Base-by-base conservation (phyloP, 2,113 vertebrate genomes). In the Oreochromis niloticus region DNA sequence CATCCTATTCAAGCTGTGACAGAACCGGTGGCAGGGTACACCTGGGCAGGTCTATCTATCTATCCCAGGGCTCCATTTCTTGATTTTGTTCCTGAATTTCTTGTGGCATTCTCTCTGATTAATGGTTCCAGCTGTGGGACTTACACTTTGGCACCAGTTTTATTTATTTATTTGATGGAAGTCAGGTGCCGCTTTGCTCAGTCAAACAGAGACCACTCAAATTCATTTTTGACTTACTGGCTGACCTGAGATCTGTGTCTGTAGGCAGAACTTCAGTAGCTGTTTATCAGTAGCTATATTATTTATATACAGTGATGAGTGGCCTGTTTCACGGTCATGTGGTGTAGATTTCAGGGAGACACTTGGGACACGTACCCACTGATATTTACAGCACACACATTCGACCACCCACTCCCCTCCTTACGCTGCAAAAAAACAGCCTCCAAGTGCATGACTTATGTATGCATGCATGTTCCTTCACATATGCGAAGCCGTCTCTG, bases 381-480 rank as follows among this genome's bases (percentile, higher is more conserved):
- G 43, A 46, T 17, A 73, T 73, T 73, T 73, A 17, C 22, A 73
- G 22, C 71, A 0, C 68, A 19, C 5, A 2, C 17, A 36, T 61
- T 63, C 5, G 16, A 3, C 14, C 4, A 3, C 13, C 68, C 41
- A 2, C 2, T 9, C 7, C 11, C 66, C 36, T 71, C 7, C 36
- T 43, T 43, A 17, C 68, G 3, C 22, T 48, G 41, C 22, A 46
- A 0, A 1, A 43, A 5, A 63, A 36, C 59, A 14, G 3, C 3
- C 0, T 43, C 0, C 17, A 6, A 39, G 30, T 13, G 19, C 34
- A 7, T 0, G 10, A 68, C 19, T 41, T 39, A 24, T 24, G 0
- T 6, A 43, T 10, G 39, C 7, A 41, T 0, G 0, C 0, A 4
- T 73, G 68, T 0, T 27, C 0, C 1, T 46, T 10, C 22, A 4